Base-by-base conservation (phyloP, 1,140 invertebrate genomes). In the Ladona fulva region DNA sequence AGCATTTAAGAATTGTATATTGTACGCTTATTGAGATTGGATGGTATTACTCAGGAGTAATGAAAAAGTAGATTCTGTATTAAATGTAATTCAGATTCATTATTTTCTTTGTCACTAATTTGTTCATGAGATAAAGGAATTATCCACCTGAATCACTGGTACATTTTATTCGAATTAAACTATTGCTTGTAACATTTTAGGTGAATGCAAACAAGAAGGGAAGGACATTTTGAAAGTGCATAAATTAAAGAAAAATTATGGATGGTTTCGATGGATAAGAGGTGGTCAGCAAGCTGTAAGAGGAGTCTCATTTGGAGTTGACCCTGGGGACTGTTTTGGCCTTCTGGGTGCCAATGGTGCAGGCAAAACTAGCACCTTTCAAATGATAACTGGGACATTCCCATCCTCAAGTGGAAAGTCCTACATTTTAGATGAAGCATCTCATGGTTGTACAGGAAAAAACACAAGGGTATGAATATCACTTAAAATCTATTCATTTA, bases 311-410 rank as follows among this genome's bases (percentile, higher is more conserved):
- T 75, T 88, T 74, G 83, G 83, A 11, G 83, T 86, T 75, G 80
- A 83, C 12, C 79, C 83, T 29, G 87, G 87, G 10, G 92, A 97
- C 86, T 97, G 95, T 83, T 97, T 97, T 84, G 96, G 96, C 0
- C 85, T 98, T 44, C 86, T 98, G 29, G 96, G 96, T 12, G 89
- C 94, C 1, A 96, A 96, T 84, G 94, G 94, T n/a, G 93, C 93
- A 42, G 91, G 90, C 1, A 93, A 95, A 86, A 95, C 95, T 0
- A 93, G 93, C 5, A 95, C 93, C 0, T 97, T 97, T 82, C 92
- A 93, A 84, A 95, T 96, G 93, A 84, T 96, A 78, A 97, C 95
- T 0, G 96, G 96, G 19, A 93, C 94, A 83, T 86, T 90, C 73
- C 80, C 84, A 44, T 84, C 91, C 12, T 89, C 91, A 16, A 84